A percentile compares a stretch with the other conserved stretches of the same genome.
Evolutionary conservation across 2,113 vertebrate genomes (phyloP).

Genomic region (Lates calcarifer): DNA sequence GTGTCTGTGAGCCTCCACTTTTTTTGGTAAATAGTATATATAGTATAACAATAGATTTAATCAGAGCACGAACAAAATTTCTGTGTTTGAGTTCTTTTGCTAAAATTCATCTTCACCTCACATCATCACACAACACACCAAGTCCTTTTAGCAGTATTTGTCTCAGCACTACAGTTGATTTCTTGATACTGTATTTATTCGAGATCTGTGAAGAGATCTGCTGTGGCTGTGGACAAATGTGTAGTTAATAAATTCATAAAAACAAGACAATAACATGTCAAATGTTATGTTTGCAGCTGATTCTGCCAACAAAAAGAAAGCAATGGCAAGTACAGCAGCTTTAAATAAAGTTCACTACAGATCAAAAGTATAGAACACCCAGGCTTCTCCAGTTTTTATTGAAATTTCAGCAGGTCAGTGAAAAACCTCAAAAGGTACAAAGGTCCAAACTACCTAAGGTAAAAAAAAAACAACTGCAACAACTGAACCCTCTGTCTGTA

Average conservation of each 20-base stretch:
- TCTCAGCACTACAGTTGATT: neutral
- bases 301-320: neutral
- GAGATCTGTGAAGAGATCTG: neutral
- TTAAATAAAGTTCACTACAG: neutral
- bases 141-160: neutral
- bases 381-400: no score
- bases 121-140: neutral
- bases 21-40: neutral
- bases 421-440: no score
- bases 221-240: neutral
- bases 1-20: neutral
- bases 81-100: neutral
- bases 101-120: neutral
- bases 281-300: neutral
- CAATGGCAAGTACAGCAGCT: neutral
- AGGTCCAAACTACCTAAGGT: no score
- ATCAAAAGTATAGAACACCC: no score
- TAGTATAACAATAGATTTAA: neutral
- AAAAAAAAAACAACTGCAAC: no score
- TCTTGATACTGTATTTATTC: neutral
- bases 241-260: neutral
- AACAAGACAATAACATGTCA: neutral
- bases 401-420: no score
- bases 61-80: neutral
- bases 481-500: no score